These are phyloP conservation scores for Tupaia chinensis DNA, from an alignment of 2,113 vertebrate species.

Conservation along the genomic window DNA sequence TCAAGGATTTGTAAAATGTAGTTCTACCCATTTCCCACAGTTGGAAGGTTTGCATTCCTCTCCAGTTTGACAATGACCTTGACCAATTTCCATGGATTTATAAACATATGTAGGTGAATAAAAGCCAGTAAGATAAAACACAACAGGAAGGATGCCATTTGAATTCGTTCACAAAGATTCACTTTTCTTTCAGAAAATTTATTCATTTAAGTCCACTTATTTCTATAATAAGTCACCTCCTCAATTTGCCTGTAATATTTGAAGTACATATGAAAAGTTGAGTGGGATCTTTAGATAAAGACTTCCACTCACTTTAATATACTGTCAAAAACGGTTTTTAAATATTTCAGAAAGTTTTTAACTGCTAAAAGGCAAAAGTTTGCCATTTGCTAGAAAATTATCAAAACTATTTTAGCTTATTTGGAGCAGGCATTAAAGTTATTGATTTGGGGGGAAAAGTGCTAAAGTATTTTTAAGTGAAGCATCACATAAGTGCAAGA, in stretches of 20 bases:
- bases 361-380: conserved; percentile 82
- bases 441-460: conserved; percentile 65
- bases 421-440: conserved; percentile 78
- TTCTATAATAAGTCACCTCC: conserved; percentile 79
- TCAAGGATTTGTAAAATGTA: background rate
- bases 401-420: conserved; percentile 79
- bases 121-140: conserved; percentile 50
- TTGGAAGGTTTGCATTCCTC: background rate
- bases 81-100: background rate
- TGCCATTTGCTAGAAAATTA: conserved; percentile 83
- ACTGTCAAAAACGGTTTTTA: conserved; percentile 82
- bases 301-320: conserved; percentile 73
- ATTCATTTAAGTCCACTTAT: conserved; percentile 73
- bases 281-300: conserved; percentile 72
- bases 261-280: conserved; percentile 76
- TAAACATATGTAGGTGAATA: conserved; percentile 45
- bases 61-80: conserved; percentile 53
- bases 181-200: conserved; percentile 76
- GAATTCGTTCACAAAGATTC: conserved; percentile 36
- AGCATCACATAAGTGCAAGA: conserved; percentile 74
- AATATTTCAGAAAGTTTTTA: conserved; percentile 84
- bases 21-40: background rate
- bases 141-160: conserved; percentile 40
- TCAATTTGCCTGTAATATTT: conserved; percentile 82
- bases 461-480: conserved; percentile 74